Base-by-base conservation (phyloP, 2,797 vertebrate genomes). In the Rachycentron canadum region DNA sequence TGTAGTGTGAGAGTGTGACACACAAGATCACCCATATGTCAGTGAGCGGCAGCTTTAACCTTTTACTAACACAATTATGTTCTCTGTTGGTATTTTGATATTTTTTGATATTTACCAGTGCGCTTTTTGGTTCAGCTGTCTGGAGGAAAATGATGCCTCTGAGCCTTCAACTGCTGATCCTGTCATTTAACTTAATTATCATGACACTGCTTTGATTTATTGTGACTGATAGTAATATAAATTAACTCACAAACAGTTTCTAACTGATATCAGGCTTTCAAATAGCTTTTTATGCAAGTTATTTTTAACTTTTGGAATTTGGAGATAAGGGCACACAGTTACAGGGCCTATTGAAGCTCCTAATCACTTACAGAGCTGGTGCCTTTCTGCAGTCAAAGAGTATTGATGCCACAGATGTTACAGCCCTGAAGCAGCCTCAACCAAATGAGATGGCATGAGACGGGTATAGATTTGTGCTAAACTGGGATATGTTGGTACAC, bases 401-500 rank as follows among this genome's bases (percentile, higher is more conserved):
- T n/a, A 25, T 63, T 61, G 64, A 79, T 38, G 17, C 28, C 47
- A 64, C 50, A 47, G 36, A 69, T 23, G n/a, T 62, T 26, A 40
- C 7, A 7, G n/a, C 19, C 28, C 34, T 17, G 62, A 63, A 77
- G 43, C 47, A 49, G 23, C 52, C 28, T 14, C 4, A 0, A 38
- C 47, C 49, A 60, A 76, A 65, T 66, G 26, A 80, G 62, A 66
- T 36, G 55, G 5, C 40, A 1, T n/a, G 32, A 32, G 32, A 32
- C 38, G n/a, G 49, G 73, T 58, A 70, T 78, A 49, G 45, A 78
- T 76, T 70, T 59, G 79, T 52, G 41, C 41, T 68, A 52, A 76
- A 76, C 3, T 26, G 13, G 23, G 63, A 53, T 10, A 26, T 57
- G 47, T 66, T 63, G 45, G 52, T 52, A 11, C 52, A 23, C 16